phyloP scores from a whole-genome alignment of 2,888 invertebrate genomes.

The Eupithecia abbreviata region DNA sequence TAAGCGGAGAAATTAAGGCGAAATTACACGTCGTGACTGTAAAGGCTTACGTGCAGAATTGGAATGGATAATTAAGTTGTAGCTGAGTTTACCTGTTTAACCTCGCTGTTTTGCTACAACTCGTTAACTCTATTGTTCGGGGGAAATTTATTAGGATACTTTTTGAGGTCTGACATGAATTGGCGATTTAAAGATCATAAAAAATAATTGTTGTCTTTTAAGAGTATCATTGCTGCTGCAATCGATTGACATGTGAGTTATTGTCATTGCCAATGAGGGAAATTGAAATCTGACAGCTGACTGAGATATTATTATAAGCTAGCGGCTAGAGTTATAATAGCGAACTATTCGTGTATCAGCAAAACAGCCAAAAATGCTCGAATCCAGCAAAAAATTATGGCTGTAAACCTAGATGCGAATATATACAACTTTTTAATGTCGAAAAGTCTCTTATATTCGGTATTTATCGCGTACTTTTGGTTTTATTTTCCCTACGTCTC shows the following conservation, averaged over 20 bases:
- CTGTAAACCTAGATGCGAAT: not conserved
- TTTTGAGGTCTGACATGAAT: not conserved
- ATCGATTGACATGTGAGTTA: too few relatives aligned
- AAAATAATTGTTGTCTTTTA: too few relatives aligned
- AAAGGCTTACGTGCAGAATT: constrained; percentile 36
- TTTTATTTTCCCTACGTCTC: too few relatives aligned
- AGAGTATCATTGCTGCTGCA: too few relatives aligned
- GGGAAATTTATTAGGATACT: not conserved
- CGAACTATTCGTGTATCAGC: too few relatives aligned
- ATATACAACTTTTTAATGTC: not conserved
- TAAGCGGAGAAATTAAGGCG: constrained; percentile 44
- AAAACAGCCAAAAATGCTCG: too few relatives aligned
- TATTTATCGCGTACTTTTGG: too few relatives aligned
- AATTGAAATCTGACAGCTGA: too few relatives aligned
- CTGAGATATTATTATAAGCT: too few relatives aligned
- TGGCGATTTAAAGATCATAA: too few relatives aligned
- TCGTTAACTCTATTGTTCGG: not conserved
- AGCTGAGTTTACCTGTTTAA: constrained; percentile 26
- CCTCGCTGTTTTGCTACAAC: constrained; percentile 7
- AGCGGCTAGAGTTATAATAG: too few relatives aligned
- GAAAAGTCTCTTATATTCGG: not conserved
- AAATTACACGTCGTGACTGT: constrained; percentile 44
- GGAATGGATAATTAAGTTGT: constrained; percentile 39
- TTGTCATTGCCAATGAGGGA: too few relatives aligned
- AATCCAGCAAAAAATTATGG: not conserved